Conservation (phyloP, 2,888 invertebrate genomes). For the Thera obeliscata region DNA sequence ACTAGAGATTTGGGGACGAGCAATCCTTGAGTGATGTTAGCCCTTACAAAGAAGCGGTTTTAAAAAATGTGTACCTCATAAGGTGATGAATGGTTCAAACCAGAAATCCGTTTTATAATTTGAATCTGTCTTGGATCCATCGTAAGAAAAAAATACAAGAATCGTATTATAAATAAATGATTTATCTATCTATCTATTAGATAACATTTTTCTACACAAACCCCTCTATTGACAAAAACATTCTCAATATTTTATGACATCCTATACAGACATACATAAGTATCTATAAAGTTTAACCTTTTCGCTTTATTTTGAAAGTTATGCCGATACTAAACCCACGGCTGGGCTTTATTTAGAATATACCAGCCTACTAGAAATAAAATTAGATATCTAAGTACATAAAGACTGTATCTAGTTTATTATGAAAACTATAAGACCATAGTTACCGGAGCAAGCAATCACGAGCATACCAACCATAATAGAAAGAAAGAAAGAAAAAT, state of each 20-base stretch:
- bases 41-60: no score
- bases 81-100: no score
- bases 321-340: constrained; percentile 24
- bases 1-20: no score
- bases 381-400: neutral
- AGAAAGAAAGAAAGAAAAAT: no score
- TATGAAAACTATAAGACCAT: neutral
- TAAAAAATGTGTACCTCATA: no score
- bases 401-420: neutral
- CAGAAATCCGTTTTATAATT: no score
- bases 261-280: constrained; percentile 7
- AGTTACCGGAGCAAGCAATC: neutral
- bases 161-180: no score
- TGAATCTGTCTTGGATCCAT: no score
- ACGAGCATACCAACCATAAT: no score
- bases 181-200: no score
- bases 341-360: constrained; percentile 17
- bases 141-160: neutral
- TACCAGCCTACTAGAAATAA: neutral
- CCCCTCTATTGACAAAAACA: neutral
- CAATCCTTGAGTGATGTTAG: no score
- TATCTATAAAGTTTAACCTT: constrained; percentile 20
- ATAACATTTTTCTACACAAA: neutral
- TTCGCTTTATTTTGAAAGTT: constrained; percentile 23
- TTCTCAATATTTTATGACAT: constrained; percentile 8